Evolutionary conservation across 2,888 invertebrate genomes (phyloP), one percentile per base, ranked within the genome.

Genomic region (Tethea ocularis): DNA sequence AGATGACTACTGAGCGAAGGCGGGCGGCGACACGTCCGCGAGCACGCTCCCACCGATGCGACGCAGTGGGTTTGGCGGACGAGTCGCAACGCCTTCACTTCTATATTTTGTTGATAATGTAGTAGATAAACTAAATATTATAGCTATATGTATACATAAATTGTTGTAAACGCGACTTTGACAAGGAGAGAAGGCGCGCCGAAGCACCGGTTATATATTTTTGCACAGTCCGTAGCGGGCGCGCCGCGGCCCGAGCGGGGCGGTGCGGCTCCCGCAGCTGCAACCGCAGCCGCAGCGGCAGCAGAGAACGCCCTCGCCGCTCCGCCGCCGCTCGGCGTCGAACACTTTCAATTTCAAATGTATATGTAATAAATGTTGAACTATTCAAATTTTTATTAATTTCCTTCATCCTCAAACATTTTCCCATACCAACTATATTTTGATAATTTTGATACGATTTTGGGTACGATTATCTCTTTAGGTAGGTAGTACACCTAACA

Each of bases 291-390:
- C 57, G 57, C 55, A 53, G 61, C 54, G 56, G 52, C 57, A 59
- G 57, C 61, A 65, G 52, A 8, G 26, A 2, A 17, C 41, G 41
- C 41, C 41, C n/a, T n/a, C 41, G 41, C 41, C 41, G 41, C 41
- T 46, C 41, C 46, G 38, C 51, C 53, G 17, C 29, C 33, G n/a
- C 29, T 46, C 33, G 33, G 56, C 53, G 36, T 61, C 58, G 62
- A 57, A 57, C 66, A 80, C 78, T 84, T 83, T 87, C 82, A 71
- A 86, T 83, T 85, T 86, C 83, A 84, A 86, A 86, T 87, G 82
- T 88, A 86, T 81, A 78, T 75, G 76, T 68, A 89, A 87, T 91
- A 89, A 89, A 91, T 91, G 91, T 91, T 91, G 86, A 88, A 84
- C 81, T 81, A 89, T 86, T 84, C 72, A 70, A 65, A 61, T 36